Conservation (phyloP, 1,140 invertebrate species). For the Saxidomus purpurata region DNA sequence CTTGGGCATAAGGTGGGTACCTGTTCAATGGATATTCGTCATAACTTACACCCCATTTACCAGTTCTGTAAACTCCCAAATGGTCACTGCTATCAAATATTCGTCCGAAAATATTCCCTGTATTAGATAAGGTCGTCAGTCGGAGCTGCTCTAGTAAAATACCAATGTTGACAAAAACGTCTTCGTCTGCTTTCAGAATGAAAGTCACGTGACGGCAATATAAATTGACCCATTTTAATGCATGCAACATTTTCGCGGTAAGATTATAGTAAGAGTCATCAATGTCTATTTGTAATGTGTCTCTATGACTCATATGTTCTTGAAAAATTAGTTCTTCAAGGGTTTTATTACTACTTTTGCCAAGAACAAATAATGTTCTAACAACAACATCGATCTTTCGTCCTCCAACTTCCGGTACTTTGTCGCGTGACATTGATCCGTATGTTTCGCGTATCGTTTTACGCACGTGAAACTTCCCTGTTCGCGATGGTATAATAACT, state of each 20-base stretch:
- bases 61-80: neutral
- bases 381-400: neutral
- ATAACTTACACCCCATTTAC: neutral
- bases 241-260: slow-evolving; percentile 61
- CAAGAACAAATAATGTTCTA: slow-evolving; percentile 29
- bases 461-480: neutral
- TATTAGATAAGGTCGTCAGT: neutral
- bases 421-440: neutral
- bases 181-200: slow-evolving; percentile 56
- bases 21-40: neutral
- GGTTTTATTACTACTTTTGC: neutral
- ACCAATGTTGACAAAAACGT: slow-evolving; percentile 29
- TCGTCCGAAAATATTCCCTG: neutral
- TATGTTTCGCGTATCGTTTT: neutral
- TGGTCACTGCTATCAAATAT: neutral
- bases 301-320: slow-evolving; percentile 46
- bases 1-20: slow-evolving; percentile 1
- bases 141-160: neutral
- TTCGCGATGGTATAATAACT: neutral
- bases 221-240: slow-evolving; percentile 47
- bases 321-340: slow-evolving; percentile 12
- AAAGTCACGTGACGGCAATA: slow-evolving; percentile 51
- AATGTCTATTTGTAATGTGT: slow-evolving; percentile 68
- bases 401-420: neutral
- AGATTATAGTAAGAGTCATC: slow-evolving; percentile 58